Percentiles rank a stretch among this genome's conserved stretches.
Evolutionary conservation across 2,113 vertebrate genomes (phyloP).

Genomic region (Apodemus speciosus): DNA sequence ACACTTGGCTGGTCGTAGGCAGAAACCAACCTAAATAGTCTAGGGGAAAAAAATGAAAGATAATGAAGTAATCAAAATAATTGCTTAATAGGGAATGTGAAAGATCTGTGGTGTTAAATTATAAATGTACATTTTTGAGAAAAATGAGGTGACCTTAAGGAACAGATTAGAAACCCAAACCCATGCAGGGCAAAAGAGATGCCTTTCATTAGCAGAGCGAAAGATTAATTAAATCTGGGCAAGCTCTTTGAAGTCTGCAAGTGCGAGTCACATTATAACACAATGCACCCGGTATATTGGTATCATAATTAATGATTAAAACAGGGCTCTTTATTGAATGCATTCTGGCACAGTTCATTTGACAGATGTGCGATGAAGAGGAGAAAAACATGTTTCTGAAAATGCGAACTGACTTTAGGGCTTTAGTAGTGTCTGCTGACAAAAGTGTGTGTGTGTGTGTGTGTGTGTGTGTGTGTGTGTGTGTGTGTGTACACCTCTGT

Average conservation of each 20-base stretch:
- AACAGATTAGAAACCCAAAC: conserved; percentile 75
- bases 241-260: conserved; percentile 72
- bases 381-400: conserved; percentile 32
- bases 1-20: conserved; percentile 66
- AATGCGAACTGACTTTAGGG: conserved; percentile 30
- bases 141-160: conserved; percentile 80
- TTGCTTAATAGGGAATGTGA: conserved; percentile 78
- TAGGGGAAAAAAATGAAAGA: conserved; percentile 66
- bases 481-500: no score
- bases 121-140: conserved; percentile 74
- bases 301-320: conserved; percentile 70
- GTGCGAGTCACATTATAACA: conserved; percentile 51
- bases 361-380: conserved; percentile 37
- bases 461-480: no score
- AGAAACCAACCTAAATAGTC: conserved; percentile 72
- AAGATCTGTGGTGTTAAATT: conserved; percentile 77
- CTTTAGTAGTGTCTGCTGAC: neutral
- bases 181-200: conserved; percentile 47
- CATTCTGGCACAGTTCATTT: neutral
- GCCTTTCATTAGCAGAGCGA: conserved; percentile 73
- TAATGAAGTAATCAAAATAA: conserved; percentile 83
- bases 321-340: conserved; percentile 57
- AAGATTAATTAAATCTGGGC: conserved; percentile 78
- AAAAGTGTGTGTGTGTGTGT: neutral
- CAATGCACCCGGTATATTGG: conserved; percentile 60